Evolutionary conservation across 2,113 vertebrate genomes (phyloP).

Genomic region (Paradoxurus hermaphroditus): DNA sequence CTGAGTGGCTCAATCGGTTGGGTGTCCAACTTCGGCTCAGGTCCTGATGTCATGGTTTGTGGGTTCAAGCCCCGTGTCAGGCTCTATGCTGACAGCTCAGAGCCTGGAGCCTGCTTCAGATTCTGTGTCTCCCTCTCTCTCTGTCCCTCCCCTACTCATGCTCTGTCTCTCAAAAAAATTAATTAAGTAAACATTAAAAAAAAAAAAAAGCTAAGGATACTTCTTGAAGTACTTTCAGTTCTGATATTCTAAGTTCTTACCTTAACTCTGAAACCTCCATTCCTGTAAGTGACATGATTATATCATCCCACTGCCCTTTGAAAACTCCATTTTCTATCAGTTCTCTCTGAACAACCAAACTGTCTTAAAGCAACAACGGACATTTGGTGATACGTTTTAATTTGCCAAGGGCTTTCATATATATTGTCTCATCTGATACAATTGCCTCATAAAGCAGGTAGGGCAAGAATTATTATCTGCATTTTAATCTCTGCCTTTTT

Average conservation of each 20-base stretch:
- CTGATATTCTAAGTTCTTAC: not conserved
- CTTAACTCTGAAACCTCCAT: not conserved
- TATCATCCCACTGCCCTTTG: not conserved
- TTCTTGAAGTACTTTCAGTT: not conserved
- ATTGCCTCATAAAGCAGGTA: not conserved
- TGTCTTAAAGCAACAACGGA: not conserved
- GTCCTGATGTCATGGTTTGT: too few species aligned
- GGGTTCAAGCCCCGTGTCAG: too few species aligned
- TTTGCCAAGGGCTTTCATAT: slow-evolving; percentile 23
- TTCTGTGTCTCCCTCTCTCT: too few species aligned
- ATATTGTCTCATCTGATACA: slow-evolving; percentile 37
- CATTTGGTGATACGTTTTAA: not conserved
- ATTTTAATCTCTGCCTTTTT: slow-evolving; percentile 58
- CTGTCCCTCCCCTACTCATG: too few species aligned
- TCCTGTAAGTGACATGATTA: not conserved
- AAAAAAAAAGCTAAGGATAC: not conserved
- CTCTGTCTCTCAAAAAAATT: too few species aligned
- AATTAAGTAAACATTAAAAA: too few species aligned
- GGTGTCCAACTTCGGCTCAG: too few species aligned
- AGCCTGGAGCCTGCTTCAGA: too few species aligned
- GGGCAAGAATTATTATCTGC: slow-evolving; percentile 10
- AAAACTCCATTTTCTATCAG: not conserved
- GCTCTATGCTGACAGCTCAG: too few species aligned
- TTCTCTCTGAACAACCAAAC: not conserved
- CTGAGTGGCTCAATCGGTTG: too few species aligned